A percentile compares a stretch with the other conserved stretches of the same genome.
Conservation (phyloP, 2,888 invertebrate species). For the Ferdinandea cuprea region DNA sequence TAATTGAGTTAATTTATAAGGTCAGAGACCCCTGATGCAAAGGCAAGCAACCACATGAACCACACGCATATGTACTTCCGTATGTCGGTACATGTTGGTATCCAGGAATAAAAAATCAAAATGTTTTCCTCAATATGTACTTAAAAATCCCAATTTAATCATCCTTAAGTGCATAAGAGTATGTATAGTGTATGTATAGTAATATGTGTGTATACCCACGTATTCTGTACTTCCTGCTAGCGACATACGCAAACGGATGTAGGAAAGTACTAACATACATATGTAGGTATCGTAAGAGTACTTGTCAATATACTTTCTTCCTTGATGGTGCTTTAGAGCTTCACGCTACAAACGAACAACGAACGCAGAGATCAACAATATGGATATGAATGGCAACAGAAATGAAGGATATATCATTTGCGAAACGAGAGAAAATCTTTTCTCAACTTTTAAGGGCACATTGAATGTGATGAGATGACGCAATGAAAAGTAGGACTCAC, state of each 20-base stretch:
- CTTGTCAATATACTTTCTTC: slow-evolving; percentile 41
- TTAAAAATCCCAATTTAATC: slow-evolving; percentile 60
- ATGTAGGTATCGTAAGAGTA: slow-evolving; percentile 12
- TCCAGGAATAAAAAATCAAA: slow-evolving; percentile 29
- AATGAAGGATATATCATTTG: slow-evolving; percentile 39
- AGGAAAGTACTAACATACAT: background rate
- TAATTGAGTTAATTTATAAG: slow-evolving; percentile 31
- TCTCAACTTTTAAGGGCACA: slow-evolving; percentile 14
- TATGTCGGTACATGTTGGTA: background rate
- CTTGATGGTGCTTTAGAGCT: slow-evolving; percentile 14
- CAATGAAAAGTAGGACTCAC: slow-evolving; percentile 33
- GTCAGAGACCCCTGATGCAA: background rate
- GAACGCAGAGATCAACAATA: background rate
- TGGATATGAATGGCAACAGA: slow-evolving; percentile 46
- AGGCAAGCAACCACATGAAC: background rate
- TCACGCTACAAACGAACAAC: background rate
- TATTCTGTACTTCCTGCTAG: background rate
- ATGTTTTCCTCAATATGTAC: slow-evolving; percentile 21
- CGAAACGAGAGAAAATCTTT: slow-evolving; percentile 37
- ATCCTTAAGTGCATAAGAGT: slow-evolving; percentile 57
- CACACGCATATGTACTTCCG: background rate
- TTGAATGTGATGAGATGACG: slow-evolving; percentile 35
- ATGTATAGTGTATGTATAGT: background rate
- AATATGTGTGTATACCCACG: background rate
- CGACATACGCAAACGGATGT: background rate